Evolutionary conservation across 2,888 invertebrate species (phyloP).

Genomic region (Apodemia duryi): DNA sequence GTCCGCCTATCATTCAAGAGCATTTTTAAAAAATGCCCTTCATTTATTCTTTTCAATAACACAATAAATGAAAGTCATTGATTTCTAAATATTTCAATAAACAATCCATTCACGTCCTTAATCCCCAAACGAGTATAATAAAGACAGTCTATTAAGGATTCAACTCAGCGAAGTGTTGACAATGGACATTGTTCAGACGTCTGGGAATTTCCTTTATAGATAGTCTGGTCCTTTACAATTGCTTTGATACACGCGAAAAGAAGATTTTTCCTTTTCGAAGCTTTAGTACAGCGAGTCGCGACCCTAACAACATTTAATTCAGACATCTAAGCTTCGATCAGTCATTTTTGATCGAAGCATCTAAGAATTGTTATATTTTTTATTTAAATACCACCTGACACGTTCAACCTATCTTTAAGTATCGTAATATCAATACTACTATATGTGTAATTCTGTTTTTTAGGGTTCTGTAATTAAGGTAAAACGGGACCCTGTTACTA

Average conservation of each 20-base stretch:
- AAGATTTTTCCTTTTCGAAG: background rate
- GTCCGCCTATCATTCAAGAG: no score
- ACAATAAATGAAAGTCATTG: conserved; percentile 8
- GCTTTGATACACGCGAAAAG: conserved; percentile 7
- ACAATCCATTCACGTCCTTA: conserved; percentile 8
- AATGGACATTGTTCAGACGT: conserved; percentile 14
- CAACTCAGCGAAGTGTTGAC: conserved; percentile 21
- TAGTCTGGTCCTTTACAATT: conserved; percentile 9
- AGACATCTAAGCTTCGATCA: no score
- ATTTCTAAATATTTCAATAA: conserved; percentile 12
- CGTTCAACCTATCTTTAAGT: no score
- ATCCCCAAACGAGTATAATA: conserved; percentile 17
- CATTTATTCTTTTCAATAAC: background rate
- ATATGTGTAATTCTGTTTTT: no score
- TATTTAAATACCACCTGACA: no score
- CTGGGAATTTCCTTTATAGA: conserved; percentile 9
- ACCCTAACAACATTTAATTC: no score
- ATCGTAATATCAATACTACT: no score
- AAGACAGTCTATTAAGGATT: conserved; percentile 25
- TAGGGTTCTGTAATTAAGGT: no score
- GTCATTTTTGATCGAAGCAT: no score
- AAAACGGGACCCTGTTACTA: no score
- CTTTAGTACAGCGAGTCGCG: no score
- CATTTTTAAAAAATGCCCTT: background rate
- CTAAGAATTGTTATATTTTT: no score